Percentiles rank a stretch among this genome's conserved stretches.
Conservation (phyloP, 2,113 vertebrate genomes). For the Bubo bubo region DNA sequence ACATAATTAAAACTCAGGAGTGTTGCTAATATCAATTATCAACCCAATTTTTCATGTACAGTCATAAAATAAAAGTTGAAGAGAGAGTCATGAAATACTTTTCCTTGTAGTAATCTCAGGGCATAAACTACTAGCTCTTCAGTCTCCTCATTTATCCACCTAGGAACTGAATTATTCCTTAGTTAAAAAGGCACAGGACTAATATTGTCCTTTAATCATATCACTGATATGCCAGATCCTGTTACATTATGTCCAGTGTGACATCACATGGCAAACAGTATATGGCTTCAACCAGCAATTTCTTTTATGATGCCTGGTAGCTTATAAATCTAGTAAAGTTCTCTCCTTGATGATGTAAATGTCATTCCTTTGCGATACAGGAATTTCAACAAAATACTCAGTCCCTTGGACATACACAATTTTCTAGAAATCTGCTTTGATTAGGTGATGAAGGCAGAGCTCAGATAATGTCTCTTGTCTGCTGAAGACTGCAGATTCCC, state of each 20-base stretch:
- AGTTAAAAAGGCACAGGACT: background rate
- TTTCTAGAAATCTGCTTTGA: constrained; percentile 5
- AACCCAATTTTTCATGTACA: background rate
- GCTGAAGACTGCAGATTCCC: background rate
- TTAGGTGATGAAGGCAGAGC: background rate
- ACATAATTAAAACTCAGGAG: background rate
- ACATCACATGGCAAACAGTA: background rate
- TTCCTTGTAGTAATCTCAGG: background rate
- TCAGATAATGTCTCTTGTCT: background rate
- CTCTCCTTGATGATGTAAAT: constrained; percentile 1
- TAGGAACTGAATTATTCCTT: background rate
- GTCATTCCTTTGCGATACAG: background rate
- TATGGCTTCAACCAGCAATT: background rate
- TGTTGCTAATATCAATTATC: background rate
- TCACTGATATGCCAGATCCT: background rate
- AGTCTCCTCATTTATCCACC: background rate
- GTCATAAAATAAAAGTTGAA: background rate
- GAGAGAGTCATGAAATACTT: background rate
- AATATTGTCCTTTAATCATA: background rate
- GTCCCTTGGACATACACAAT: background rate
- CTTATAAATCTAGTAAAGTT: background rate
- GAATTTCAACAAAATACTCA: background rate
- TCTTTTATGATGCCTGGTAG: background rate
- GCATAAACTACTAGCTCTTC: background rate
- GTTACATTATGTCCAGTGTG: background rate